These are phyloP conservation scores for Vombatus ursinus DNA, from an alignment of 2,113 vertebrate genomes.

Conservation along the genomic window DNA sequence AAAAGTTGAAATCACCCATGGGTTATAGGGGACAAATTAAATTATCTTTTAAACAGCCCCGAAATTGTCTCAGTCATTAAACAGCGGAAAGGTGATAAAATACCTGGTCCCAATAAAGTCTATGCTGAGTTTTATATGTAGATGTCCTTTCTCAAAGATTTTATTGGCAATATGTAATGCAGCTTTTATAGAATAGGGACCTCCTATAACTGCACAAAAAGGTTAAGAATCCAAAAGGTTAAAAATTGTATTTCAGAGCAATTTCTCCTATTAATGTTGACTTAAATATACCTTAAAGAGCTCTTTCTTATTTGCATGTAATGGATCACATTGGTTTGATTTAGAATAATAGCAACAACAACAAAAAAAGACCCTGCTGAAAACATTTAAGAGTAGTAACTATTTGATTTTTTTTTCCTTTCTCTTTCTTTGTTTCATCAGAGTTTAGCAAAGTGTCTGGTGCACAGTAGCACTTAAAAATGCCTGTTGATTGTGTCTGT, in stretches of 20 bases:
- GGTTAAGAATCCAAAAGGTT: conserved; percentile 41
- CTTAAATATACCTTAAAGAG: conserved; percentile 51
- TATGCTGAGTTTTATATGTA: conserved; percentile 62
- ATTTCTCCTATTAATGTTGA: conserved; percentile 55
- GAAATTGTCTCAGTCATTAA: conserved; percentile 46
- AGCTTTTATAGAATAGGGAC: conserved; percentile 56
- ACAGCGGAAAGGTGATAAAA: conserved; percentile 63
- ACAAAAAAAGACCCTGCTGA: not conserved
- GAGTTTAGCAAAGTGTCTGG: not conserved
- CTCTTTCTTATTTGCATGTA: conserved; percentile 28
- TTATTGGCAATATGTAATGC: conserved; percentile 60
- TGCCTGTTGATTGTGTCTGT: not conserved
- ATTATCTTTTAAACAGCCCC: conserved; percentile 59
- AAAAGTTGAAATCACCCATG: conserved; percentile 29
- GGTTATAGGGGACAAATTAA: conserved; percentile 61
- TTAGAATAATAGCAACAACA: not conserved
- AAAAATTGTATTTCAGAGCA: not conserved
- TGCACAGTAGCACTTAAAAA: not conserved
- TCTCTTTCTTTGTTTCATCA: not conserved
- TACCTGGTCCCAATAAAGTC: conserved; percentile 45
- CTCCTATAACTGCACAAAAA: conserved; percentile 48
- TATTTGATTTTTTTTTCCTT: not conserved
- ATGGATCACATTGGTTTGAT: conserved; percentile 10
- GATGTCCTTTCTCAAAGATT: conserved; percentile 59
- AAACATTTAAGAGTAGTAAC: not conserved